Base-by-base conservation (phyloP, 92 coral and sea anemone species). In the Parazoanthus darwini region DNA sequence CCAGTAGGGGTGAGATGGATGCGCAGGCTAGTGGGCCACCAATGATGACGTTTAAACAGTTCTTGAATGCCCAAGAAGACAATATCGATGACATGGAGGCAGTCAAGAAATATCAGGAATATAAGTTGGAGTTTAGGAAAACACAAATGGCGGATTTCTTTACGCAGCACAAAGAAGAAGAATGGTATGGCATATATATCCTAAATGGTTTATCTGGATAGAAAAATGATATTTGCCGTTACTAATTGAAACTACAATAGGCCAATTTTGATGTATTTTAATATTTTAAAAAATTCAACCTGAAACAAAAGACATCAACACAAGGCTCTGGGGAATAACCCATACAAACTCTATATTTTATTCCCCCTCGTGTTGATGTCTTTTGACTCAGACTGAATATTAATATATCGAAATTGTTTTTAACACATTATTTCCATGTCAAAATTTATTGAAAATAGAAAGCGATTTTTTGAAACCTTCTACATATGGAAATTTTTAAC, bases 41-140 rank as follows among this genome's bases (percentile, higher is more conserved):
- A 37, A 96, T 96, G 99, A 88, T 94, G 94, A 92, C 96, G 0
- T 96, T 96, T 68, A 96, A 96, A 71, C 99, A 96, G 93, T 96
- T 96, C 89, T 83, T 96, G 56, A 95, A 93, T 89, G 95, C 98
- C 8, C 98, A 94, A 87, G 98, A 95, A 76, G 99, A 96, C 81
- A 94, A 92, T 86, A 96, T 96, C 26, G 98, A 96, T 58, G 99
- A 96, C 84, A 96, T 92, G 93, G 99, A 96, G 86, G 99, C 99
- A 2, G 95, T 95, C 70, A 89, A 89, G 70, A 96, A 96, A 84
- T 96, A 96, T 71, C 98, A 96, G 77, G 99, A 95, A 67, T 96
- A 96, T 80, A 96, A 96, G 88, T 86, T 96, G 79, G 99, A 96
- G 86, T 96, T 96, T 82, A 92, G 94, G 79, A 96, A 96, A 86